Base-by-base conservation (phyloP, 23 tunicate species). In the Ascidia mentula region DNA sequence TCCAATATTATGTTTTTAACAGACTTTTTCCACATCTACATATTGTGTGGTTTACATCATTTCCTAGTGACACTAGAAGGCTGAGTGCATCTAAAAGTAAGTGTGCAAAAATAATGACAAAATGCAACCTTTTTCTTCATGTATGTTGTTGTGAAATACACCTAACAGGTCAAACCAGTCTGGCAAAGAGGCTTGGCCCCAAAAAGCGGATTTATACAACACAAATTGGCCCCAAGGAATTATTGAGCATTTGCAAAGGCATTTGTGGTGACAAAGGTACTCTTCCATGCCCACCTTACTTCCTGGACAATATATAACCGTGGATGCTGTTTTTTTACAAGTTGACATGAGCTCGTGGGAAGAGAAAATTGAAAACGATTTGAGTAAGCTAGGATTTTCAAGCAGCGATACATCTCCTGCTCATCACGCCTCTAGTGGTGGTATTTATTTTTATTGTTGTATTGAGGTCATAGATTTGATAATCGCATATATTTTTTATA, bases 151-250 rank as follows among this genome's bases (percentile, higher is more conserved):
- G 18, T n/a, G n/a, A n/a, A n/a, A n/a, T n/a, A n/a, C n/a, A n/a
- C n/a, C n/a, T n/a, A n/a, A 9, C 65, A 53, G 65, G 24, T 20
- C 65, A 53, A 53, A 9, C 7, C 22, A 53, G 65, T 53, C 65
- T 53, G 4, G 12, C 13, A 9, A 53, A 53, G 13, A 26, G 65
- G 1, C 65, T 53, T 53, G 65, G 28, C 13, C 65, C 65, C 7
- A 53, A 53, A 30, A 87, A 87, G 59, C 82, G 97, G 0, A 79
- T 92, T 33, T 92, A 92, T 78, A 79, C 40, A 5, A 92, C 97
- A 28, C 92, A 92, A 79, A 79, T 92, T 28, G 97, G 97, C 0
- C 97, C 97, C 13, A 77, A 82, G 73, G 92, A 92, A 36, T 80
- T 92, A 15, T 72, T 87, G 9, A 76, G 69, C 36, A 72, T 79